Percentiles rank a stretch among this genome's conserved stretches.
phyloP scores from a whole-genome alignment of 2,797 vertebrate species.

The Microctenopoma steveboyesi region DNA sequence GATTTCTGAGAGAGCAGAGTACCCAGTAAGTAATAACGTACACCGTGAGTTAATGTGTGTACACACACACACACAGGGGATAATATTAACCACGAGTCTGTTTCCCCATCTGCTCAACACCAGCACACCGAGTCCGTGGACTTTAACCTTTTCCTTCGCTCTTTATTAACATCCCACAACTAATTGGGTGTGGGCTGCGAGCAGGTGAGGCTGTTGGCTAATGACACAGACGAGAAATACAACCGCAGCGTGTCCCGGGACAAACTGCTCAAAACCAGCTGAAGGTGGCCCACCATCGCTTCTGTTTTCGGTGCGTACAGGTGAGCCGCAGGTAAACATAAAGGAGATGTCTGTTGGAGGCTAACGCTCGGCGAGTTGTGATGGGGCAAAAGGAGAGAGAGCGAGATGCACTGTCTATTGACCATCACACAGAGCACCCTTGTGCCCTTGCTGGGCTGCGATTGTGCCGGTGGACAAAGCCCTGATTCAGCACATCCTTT shows the following conservation, averaged over 20 bases:
- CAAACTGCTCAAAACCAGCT: slow-evolving; percentile 31
- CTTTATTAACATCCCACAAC: slow-evolving; percentile 66
- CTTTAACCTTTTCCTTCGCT: slow-evolving; percentile 77
- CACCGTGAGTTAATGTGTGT: not conserved
- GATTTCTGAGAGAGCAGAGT: slow-evolving; percentile 8
- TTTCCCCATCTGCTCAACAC: slow-evolving; percentile 58
- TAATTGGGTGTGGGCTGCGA: slow-evolving; percentile 67
- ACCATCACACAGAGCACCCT: slow-evolving; percentile 85
- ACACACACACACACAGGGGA: slow-evolving; percentile 32
- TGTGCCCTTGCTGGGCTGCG: slow-evolving; percentile 82
- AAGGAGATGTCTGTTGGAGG: slow-evolving; percentile 45
- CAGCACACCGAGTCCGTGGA: slow-evolving; percentile 58
- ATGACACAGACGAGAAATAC: slow-evolving; percentile 34
- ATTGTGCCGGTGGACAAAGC: slow-evolving; percentile 86
- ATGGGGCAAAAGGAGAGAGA: slow-evolving; percentile 58
- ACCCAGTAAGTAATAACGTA: slow-evolving; percentile 49
- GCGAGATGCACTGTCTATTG: slow-evolving; percentile 81
- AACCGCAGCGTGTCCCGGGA: slow-evolving; percentile 8
- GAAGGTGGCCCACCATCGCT: not conserved
- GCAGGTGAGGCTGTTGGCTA: slow-evolving; percentile 63
- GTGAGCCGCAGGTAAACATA: slow-evolving; percentile 72
- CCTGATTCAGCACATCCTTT: slow-evolving; percentile 87
- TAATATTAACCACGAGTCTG: slow-evolving; percentile 70
- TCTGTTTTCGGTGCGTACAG: slow-evolving; percentile 46
- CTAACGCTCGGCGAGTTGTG: slow-evolving; percentile 47